These are phyloP conservation scores for Mycalesis mineus DNA, from an alignment of 2,888 invertebrate species.

Conservation along the genomic window DNA sequence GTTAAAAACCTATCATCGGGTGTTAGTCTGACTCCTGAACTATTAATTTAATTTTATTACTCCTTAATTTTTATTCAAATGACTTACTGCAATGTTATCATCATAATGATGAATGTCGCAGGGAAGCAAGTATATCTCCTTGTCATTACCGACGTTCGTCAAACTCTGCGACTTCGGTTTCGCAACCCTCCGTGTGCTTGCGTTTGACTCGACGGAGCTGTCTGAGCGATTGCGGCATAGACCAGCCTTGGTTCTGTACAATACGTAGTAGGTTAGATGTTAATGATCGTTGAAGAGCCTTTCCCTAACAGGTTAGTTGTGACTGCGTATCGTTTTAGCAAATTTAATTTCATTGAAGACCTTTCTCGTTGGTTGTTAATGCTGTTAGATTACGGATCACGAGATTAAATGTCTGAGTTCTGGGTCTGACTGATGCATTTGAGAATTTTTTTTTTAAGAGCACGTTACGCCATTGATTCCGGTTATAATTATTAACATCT, in stretches of 20 bases:
- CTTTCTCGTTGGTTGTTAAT: no score
- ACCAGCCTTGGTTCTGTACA: conserved; percentile 1
- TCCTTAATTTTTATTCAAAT: not conserved
- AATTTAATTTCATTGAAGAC: no score
- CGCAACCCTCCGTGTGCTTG: conserved; percentile 26
- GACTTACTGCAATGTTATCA: not conserved
- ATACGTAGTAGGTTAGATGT: not conserved
- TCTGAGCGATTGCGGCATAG: conserved; percentile 10
- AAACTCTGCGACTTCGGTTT: conserved; percentile 38
- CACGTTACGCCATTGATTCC: no score
- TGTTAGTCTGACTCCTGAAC: no score
- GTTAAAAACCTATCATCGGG: no score
- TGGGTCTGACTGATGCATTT: no score
- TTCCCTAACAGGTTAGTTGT: not conserved
- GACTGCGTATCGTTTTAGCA: no score
- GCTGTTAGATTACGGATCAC: no score
- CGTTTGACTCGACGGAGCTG: conserved; percentile 16
- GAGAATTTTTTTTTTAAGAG: no score
- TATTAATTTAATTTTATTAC: not conserved
- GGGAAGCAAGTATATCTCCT: conserved; percentile 24
- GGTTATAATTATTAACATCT: no score
- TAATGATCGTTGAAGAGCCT: not conserved
- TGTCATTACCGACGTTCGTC: conserved; percentile 32
- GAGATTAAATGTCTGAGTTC: no score
- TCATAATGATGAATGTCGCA: conserved; percentile 17